phyloP scores from a whole-genome alignment of 1,140 invertebrate genomes.

The Apis dorsata region DNA sequence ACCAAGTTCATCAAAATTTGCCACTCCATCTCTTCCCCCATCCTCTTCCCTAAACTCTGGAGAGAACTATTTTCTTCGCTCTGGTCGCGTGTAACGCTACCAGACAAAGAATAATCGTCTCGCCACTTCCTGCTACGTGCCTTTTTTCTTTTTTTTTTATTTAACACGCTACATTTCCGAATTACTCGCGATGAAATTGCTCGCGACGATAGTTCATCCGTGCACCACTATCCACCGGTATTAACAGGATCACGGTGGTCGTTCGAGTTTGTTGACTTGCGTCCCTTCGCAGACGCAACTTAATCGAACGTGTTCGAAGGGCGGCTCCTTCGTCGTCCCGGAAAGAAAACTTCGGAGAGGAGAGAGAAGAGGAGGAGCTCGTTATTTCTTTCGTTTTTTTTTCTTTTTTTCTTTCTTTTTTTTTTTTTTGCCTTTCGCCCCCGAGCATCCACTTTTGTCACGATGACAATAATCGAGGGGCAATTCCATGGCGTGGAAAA shows the following conservation, averaged over 20 bases:
- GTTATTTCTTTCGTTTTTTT: constrained; percentile 27
- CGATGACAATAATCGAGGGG: constrained; percentile 24
- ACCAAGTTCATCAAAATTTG: neutral
- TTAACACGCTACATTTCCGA: neutral
- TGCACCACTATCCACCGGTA: neutral
- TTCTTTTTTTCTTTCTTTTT: too few relatives aligned
- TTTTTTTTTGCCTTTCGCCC: neutral
- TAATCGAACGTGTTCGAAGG: constrained; percentile 1
- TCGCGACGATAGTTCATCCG: neutral
- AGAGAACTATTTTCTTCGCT: neutral
- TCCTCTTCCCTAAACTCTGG: neutral
- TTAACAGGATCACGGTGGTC: neutral
- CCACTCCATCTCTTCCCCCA: neutral
- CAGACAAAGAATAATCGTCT: constrained; percentile 8
- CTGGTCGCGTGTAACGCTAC: neutral
- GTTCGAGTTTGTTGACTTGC: neutral
- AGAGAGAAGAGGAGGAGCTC: neutral
- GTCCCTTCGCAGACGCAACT: neutral
- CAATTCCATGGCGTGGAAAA: constrained; percentile 28
- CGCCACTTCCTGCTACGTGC: too few relatives aligned
- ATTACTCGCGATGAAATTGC: neutral
- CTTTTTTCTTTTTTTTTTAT: neutral
- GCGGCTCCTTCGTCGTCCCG: neutral
- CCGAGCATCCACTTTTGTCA: constrained; percentile 2
- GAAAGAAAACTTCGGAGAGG: neutral